phyloP scores from a whole-genome alignment of 2,113 vertebrate genomes.

The Eurypyga helias region DNA sequence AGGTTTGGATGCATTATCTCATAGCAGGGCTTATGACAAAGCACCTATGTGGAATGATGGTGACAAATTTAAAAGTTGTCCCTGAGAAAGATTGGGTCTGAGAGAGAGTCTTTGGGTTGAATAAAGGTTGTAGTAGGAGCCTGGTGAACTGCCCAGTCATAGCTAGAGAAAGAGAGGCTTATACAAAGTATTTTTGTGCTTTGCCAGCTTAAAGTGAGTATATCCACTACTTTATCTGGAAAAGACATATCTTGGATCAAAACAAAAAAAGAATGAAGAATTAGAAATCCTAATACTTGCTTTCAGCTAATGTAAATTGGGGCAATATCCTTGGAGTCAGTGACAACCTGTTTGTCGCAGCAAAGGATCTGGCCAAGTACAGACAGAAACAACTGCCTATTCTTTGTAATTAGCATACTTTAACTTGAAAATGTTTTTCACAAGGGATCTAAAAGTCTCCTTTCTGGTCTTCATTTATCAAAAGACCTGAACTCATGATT shows the following conservation, averaged over 20 bases:
- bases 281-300: background rate
- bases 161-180: background rate
- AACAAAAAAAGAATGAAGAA: background rate
- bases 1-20: slow-evolving; percentile 57
- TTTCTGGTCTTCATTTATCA: background rate
- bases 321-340: background rate
- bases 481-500: background rate
- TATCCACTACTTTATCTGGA: background rate
- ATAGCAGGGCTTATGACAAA: background rate
- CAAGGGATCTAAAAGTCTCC: background rate
- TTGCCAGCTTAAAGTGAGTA: background rate
- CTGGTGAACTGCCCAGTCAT: background rate
- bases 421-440: background rate
- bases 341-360: background rate
- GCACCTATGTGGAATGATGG: background rate
- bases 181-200: background rate
- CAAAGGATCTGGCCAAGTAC: background rate
- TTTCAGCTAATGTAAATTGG: background rate
- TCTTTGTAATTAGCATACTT: background rate
- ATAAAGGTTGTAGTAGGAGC: background rate
- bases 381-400: background rate
- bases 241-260: background rate
- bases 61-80: background rate
- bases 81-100: background rate
- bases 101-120: background rate